These are phyloP conservation scores for Schizothorax lantsangensis DNA, from an alignment of 2,797 vertebrate genomes.

Conservation along the genomic window DNA sequence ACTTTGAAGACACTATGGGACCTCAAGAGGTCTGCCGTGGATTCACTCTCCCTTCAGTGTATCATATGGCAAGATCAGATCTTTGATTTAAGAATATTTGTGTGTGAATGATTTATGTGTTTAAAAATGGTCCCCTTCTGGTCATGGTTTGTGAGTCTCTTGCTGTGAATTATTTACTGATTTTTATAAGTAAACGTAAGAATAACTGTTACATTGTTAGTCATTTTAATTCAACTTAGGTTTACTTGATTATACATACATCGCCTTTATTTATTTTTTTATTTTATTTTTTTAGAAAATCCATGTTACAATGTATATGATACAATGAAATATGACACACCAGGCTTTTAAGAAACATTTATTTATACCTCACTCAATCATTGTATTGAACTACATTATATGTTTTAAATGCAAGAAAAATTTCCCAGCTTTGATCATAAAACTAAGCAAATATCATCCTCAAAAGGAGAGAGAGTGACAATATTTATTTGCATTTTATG, in stretches of 20 bases:
- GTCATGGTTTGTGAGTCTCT: background rate
- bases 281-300: background rate
- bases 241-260: background rate
- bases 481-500: background rate
- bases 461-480: background rate
- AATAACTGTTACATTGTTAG: background rate
- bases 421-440: background rate
- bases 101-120: background rate
- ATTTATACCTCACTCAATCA: background rate
- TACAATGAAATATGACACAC: background rate
- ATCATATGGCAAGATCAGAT: background rate
- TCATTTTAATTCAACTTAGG: background rate
- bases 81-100: background rate
- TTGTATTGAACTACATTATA: background rate
- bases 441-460: background rate
- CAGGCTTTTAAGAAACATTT: background rate
- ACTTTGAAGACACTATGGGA: background rate
- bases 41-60: background rate
- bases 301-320: background rate
- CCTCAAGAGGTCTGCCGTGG: background rate
- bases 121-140: background rate
- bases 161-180: background rate
- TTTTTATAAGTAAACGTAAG: background rate
- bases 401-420: background rate
- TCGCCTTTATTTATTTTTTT: background rate